Evolutionary conservation across 2,113 vertebrate species (phyloP).

Genomic region (Tauraco erythrolophus): DNA sequence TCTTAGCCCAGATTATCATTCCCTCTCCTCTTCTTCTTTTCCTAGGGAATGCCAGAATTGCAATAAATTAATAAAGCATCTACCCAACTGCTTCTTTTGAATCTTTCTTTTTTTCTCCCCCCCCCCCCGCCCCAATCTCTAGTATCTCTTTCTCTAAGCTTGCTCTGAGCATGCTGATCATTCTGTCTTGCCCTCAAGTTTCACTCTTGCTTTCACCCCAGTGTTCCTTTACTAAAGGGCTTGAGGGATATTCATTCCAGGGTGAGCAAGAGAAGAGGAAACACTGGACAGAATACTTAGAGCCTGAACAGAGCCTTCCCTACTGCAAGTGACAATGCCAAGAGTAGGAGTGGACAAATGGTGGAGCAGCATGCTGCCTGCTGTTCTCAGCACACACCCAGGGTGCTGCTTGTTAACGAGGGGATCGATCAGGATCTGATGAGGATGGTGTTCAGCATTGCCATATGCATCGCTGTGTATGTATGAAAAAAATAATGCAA

Average conservation of each 20-base stretch:
- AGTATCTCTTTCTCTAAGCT: background rate
- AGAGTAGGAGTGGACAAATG: background rate
- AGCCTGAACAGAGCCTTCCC: background rate
- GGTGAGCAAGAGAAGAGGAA: background rate
- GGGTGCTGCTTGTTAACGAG: background rate
- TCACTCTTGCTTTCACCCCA: background rate
- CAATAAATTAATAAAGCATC: background rate
- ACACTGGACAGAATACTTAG: background rate
- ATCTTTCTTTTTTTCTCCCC: background rate
- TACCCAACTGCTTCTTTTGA: background rate
- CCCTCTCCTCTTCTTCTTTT: background rate
- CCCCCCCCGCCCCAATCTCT: too few relatives aligned
- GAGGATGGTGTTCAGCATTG: background rate
- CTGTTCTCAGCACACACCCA: fast-evolving
- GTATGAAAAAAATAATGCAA: background rate
- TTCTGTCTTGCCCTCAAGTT: background rate
- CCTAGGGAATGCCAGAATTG: background rate
- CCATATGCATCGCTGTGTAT: fast-evolving
- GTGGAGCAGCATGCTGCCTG: background rate
- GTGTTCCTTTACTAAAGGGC: background rate
- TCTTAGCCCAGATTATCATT: background rate
- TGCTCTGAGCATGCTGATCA: background rate
- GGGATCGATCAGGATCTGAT: background rate
- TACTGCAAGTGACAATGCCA: background rate
- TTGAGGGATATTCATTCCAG: background rate